These are phyloP conservation scores for Oxyruncus cristatus DNA, from an alignment of 2,113 vertebrate genomes.

Conservation along the genomic window DNA sequence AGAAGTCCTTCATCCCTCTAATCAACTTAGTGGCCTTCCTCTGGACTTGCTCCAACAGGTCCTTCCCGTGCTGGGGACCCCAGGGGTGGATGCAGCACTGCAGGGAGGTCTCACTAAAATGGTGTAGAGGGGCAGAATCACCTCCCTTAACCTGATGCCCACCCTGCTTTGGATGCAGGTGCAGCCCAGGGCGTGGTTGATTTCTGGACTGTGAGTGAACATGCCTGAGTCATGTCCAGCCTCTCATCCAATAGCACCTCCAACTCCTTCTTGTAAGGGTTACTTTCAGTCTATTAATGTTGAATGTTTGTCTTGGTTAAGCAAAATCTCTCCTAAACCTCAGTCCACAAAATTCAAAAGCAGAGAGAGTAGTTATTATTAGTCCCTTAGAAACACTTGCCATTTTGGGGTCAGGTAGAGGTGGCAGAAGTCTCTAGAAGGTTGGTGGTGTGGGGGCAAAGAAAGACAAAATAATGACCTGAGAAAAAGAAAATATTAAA, in stretches of 20 bases:
- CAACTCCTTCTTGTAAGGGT: not conserved
- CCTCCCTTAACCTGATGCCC: not conserved
- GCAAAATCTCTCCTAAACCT: not conserved
- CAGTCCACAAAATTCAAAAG: not conserved
- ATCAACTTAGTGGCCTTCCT: not conserved
- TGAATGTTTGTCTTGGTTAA: not conserved
- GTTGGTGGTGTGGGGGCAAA: not conserved
- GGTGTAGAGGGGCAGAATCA: not conserved
- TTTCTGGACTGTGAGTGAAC: not conserved
- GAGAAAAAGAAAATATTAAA: not conserved
- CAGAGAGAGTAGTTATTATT: not conserved
- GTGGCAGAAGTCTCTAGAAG: not conserved
- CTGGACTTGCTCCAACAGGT: rapidly evolving
- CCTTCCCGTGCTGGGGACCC: not conserved
- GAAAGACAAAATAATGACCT: not conserved
- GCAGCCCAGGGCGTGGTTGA: not conserved
- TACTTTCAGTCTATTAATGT: not conserved
- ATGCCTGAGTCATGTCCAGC: not conserved
- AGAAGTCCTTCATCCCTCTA: not conserved
- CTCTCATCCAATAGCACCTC: not conserved
- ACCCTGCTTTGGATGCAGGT: not conserved
- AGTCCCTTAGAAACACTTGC: not conserved
- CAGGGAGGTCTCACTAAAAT: not conserved
- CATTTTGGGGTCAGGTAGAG: not conserved
- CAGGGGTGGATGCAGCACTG: not conserved